These are phyloP conservation scores for Helicolenus hilgendorfi DNA, from an alignment of 2,797 vertebrate genomes.

Conservation along the genomic window DNA sequence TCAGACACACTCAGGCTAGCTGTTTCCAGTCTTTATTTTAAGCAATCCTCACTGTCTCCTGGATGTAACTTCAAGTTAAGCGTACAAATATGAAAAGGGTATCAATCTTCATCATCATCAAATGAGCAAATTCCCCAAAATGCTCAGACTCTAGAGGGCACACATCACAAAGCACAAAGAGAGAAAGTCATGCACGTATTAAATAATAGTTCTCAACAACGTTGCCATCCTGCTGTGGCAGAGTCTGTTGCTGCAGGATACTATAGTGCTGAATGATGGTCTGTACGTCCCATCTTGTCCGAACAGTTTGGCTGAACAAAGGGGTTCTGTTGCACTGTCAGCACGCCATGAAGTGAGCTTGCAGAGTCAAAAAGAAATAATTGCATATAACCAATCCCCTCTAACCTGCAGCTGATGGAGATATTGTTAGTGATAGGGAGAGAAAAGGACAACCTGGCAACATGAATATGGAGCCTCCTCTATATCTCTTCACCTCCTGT, in stretches of 20 bases:
- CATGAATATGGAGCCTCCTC: conserved; percentile 16
- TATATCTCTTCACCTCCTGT: conserved; percentile 6
- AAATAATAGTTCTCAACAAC: not conserved
- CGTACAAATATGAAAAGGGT: not conserved
- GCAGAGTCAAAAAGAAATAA: conserved; percentile 19
- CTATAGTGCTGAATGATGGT: not conserved
- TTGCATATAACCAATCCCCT: not conserved
- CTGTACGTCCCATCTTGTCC: not conserved
- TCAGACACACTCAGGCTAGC: not conserved
- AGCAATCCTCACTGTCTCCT: too few species aligned
- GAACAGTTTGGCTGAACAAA: not conserved
- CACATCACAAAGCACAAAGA: not conserved
- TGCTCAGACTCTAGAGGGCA: not conserved
- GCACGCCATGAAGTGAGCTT: not conserved
- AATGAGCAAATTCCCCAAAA: not conserved
- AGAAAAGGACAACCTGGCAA: conserved; percentile 33
- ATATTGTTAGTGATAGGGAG: not conserved
- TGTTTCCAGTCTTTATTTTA: too few species aligned
- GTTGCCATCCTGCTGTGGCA: not conserved
- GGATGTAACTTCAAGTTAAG: not conserved
- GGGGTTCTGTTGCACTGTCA: conserved; percentile 1
- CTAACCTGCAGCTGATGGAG: conserved; percentile 10
- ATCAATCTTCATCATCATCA: not conserved
- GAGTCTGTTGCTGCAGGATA: conserved; percentile 9
- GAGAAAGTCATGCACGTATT: not conserved